Conservation (phyloP, 2,113 vertebrate genomes). For the Nannobrachium achirus region DNA sequence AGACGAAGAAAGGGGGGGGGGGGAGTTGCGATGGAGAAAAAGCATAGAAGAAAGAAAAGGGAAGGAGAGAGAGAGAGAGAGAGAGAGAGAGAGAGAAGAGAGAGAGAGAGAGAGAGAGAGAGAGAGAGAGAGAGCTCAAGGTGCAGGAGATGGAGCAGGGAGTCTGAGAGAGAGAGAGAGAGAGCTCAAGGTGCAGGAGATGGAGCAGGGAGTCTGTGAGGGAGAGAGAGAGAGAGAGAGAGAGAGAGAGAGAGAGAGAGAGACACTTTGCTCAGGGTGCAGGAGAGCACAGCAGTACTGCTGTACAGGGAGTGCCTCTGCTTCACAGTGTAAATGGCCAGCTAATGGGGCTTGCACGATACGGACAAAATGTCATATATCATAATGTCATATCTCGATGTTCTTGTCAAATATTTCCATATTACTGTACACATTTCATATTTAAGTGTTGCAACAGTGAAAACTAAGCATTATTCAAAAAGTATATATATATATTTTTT, state of each 20-base stretch:
- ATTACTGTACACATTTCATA: no score
- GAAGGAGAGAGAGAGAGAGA: neutral
- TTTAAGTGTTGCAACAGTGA: no score
- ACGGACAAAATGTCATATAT: no score
- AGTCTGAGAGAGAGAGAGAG: neutral
- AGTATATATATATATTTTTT: no score
- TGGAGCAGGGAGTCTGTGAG: slow-evolving; percentile 20
- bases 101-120: slow-evolving; percentile 1
- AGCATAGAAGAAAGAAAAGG: slow-evolving; percentile 47
- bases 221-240: neutral
- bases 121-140: slow-evolving; percentile 4
- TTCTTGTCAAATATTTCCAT: no score
- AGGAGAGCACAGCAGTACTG: neutral
- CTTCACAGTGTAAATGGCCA: slow-evolving; percentile 61
- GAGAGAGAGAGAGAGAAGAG: slow-evolving; percentile 14
- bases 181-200: no score
- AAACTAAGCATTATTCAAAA: no score
- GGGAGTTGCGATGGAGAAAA: no score
- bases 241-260: neutral
- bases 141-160: slow-evolving; percentile 24
- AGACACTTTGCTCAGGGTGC: no score
- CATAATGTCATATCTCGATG: no score
- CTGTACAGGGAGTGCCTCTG: slow-evolving; percentile 33
- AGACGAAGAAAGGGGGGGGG: slow-evolving; percentile 56
- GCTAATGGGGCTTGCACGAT: no score